Evolutionary conservation across 2,113 vertebrate species (phyloP), one percentile per base, ranked within the genome.

Genomic region (Toxotes chatareus): DNA sequence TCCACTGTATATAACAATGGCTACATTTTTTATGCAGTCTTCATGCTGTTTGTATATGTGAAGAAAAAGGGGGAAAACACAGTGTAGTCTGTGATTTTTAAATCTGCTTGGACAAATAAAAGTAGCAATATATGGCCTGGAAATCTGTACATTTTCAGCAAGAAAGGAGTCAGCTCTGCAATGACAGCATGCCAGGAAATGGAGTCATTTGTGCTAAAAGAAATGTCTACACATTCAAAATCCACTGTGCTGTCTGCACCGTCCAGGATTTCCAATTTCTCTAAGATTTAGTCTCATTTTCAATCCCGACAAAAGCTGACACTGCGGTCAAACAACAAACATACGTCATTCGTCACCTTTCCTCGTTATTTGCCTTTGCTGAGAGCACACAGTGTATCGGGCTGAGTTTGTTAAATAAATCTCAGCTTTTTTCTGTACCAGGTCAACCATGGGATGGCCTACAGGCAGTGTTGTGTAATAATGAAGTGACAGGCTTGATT

Each of bases 381-480:
- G 10, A 79, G 27, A 79, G 72, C 23, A 79, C 69, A 40, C 12
- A 12, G 42, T 47, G 70, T 80, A 34, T 36, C 21, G 2, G 27
- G 60, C 23, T 47, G 44, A 63, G 61, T 56, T 79, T 42, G 51
- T 44, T 13, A 23, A 42, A 49, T n/a, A 79, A 62, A 51, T 71
- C 3, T 55, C 36, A 36, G n/a, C 46, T 68, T 83, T 73, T 73
- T 36, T 73, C 34, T 67, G 42, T 23, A 36, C 16, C 70, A 53
- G 72, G 62, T 76, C 78, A 84, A 56, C 57, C 42, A 31, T 32
- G 21, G 19, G n/a, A 31, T 71, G 84, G 66, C 70, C 49, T 17
- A 3, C 68, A 77, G 85, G 38, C 81, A 66, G 23, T 44, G 16
- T 89, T 92, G 76, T 9, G 32, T 51, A 91, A 89, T 40, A 34